Percentiles rank a stretch among this genome's conserved stretches.
These are phyloP conservation scores for Hoplodrina blanda DNA, from an alignment of 2,888 invertebrate genomes.

Conservation along the genomic window DNA sequence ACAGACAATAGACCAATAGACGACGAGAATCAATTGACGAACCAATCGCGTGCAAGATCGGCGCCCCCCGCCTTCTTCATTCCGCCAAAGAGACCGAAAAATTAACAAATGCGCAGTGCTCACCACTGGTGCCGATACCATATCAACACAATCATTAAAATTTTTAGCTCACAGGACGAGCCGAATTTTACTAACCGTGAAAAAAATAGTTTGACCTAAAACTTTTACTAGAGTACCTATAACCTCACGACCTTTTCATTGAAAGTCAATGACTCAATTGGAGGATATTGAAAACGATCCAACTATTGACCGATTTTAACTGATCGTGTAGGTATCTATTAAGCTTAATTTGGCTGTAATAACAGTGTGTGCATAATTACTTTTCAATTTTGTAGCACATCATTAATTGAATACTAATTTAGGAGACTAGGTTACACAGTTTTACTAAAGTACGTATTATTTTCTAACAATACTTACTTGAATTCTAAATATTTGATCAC, in stretches of 20 bases:
- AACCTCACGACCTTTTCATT: slow-evolving; percentile 1
- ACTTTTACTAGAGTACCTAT: neutral
- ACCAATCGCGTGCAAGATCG: too few relatives aligned
- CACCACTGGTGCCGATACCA: too few relatives aligned
- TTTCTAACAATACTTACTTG: neutral
- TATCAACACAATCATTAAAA: neutral
- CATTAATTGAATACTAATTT: neutral
- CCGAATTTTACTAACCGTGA: neutral
- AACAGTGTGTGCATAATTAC: neutral
- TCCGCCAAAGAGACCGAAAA: too few relatives aligned
- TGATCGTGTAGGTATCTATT: too few relatives aligned
- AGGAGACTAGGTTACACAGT: neutral
- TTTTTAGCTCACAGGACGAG: neutral
- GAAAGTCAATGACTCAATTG: slow-evolving; percentile 3
- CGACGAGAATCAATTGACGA: too few relatives aligned
- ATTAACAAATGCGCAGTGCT: too few relatives aligned
- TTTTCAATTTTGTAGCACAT: neutral
- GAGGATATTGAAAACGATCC: slow-evolving; percentile 10
- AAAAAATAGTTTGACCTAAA: slow-evolving; percentile 21
- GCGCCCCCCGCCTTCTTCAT: too few relatives aligned
- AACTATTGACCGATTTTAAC: neutral
- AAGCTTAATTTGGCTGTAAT: neutral
- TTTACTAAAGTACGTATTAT: neutral
- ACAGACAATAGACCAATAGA: too few relatives aligned
- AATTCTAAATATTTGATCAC: neutral